Conservation (phyloP, 2,113 vertebrate species). For the Astur gentilis region DNA sequence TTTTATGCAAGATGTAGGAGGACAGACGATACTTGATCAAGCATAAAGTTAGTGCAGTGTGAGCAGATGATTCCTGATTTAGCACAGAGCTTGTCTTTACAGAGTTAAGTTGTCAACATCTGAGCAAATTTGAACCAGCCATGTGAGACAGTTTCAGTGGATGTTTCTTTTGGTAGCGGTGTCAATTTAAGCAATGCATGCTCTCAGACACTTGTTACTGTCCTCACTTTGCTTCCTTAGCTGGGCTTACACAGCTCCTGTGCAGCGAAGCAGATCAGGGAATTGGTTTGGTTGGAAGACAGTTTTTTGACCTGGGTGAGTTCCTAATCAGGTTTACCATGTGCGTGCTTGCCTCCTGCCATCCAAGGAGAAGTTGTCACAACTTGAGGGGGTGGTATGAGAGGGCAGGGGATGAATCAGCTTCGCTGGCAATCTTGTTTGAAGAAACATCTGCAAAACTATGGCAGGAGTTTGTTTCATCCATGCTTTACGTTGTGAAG, state of each 20-base stretch:
- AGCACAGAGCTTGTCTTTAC: slow-evolving; percentile 7
- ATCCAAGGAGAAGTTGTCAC: background rate
- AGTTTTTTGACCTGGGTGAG: background rate
- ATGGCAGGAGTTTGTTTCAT: background rate
- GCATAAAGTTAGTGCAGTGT: background rate
- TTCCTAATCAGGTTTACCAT: background rate
- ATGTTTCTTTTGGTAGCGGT: background rate
- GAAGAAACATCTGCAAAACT: slow-evolving; percentile 14
- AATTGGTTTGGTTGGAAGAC: background rate
- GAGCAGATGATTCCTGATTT: background rate
- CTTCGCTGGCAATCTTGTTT: background rate
- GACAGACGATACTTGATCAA: background rate
- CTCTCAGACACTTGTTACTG: background rate
- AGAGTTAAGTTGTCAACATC: slow-evolving; percentile 9
- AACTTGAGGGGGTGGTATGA: background rate
- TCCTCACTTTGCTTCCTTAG: background rate
- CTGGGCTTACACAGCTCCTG: background rate
- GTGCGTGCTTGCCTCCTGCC: background rate
- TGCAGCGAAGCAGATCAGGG: background rate
- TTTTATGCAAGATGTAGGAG: background rate
- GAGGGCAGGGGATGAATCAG: background rate
- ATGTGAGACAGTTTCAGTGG: background rate
- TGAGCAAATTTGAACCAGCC: background rate
- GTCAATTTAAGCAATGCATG: background rate
- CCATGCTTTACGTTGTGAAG: background rate